These are phyloP conservation scores for Scomber japonicus DNA, from an alignment of 2,113 vertebrate genomes.

Conservation along the genomic window DNA sequence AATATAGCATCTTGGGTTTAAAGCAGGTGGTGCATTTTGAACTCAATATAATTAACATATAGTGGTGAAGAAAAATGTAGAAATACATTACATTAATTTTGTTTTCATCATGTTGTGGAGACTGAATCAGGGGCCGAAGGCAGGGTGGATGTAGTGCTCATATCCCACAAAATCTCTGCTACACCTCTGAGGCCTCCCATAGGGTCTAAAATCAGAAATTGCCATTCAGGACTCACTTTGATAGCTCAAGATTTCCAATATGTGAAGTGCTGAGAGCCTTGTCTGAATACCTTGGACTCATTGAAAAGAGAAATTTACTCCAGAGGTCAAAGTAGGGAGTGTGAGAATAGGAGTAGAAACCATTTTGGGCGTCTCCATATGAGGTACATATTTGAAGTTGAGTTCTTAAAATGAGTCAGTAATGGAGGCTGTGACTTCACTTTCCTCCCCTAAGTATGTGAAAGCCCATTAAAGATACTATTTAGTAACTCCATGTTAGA, in stretches of 20 bases:
- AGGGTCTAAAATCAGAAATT: slow-evolving; percentile 46
- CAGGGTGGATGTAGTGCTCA: too few relatives aligned
- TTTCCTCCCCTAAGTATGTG: slow-evolving; percentile 39
- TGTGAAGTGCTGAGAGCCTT: slow-evolving; percentile 45
- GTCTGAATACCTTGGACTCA: slow-evolving; percentile 38
- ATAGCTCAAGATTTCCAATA: slow-evolving; percentile 49
- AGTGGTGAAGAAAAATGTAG: too few relatives aligned
- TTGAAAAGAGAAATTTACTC: slow-evolving; percentile 50
- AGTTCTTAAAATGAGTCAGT: slow-evolving; percentile 57
- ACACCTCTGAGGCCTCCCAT: background rate
- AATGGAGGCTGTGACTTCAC: slow-evolving; percentile 63
- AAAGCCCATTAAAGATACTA: slow-evolving; percentile 43
- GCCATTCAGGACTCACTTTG: slow-evolving; percentile 37
- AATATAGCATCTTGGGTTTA: too few relatives aligned
- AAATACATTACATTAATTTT: too few relatives aligned
- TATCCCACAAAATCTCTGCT: too few relatives aligned
- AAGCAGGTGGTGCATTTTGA: too few relatives aligned
- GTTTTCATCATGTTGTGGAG: too few relatives aligned
- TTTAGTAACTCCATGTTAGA: slow-evolving; percentile 34
- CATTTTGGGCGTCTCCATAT: slow-evolving; percentile 43
- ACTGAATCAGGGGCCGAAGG: too few relatives aligned
- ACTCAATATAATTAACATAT: too few relatives aligned
- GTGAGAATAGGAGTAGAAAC: slow-evolving; percentile 25
- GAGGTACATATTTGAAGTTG: slow-evolving; percentile 50
- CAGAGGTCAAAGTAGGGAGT: slow-evolving; percentile 10